A percentile compares a stretch with the other conserved stretches of the same genome.
phyloP scores from a whole-genome alignment of 2,113 vertebrate genomes.

The Dolichotis patagonum region DNA sequence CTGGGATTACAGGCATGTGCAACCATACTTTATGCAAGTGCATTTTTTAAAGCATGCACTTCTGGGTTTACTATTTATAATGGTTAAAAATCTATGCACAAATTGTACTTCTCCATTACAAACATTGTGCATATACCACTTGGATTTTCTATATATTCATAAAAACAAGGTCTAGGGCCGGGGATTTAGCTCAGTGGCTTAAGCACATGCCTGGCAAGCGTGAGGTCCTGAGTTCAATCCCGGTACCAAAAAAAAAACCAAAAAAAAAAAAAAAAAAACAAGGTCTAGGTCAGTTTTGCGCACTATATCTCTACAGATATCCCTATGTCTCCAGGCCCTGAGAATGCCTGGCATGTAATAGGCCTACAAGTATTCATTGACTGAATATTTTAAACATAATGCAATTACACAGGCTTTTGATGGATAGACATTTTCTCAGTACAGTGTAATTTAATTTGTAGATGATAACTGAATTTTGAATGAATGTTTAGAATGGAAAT shows the following conservation, averaged over 20 bases:
- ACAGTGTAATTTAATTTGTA: slow-evolving; percentile 58
- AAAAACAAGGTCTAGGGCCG: not conserved
- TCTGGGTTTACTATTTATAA: slow-evolving; percentile 27
- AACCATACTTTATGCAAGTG: not conserved
- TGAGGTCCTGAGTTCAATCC: too few species aligned
- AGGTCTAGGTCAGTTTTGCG: not conserved
- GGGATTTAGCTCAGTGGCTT: too few species aligned
- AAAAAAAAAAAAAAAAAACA: too few species aligned
- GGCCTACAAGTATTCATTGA: slow-evolving; percentile 18
- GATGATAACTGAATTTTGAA: slow-evolving; percentile 66
- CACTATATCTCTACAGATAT: not conserved
- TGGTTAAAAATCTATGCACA: not conserved
- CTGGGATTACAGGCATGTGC: too few species aligned
- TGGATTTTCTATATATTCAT: not conserved
- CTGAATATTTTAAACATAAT: slow-evolving; percentile 45
- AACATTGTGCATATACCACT: not conserved
- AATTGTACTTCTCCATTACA: not conserved
- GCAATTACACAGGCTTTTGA: slow-evolving; percentile 32
- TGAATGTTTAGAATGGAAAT: slow-evolving; percentile 60
- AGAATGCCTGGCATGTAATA: not conserved
- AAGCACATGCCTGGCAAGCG: too few species aligned
- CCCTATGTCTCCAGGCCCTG: not conserved
- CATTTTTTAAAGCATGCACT: not conserved
- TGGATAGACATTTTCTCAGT: slow-evolving; percentile 44
- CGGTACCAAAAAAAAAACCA: too few species aligned